phyloP scores from a whole-genome alignment of 92 coral and sea anemone species.

The Palythoa caribaeorum region DNA sequence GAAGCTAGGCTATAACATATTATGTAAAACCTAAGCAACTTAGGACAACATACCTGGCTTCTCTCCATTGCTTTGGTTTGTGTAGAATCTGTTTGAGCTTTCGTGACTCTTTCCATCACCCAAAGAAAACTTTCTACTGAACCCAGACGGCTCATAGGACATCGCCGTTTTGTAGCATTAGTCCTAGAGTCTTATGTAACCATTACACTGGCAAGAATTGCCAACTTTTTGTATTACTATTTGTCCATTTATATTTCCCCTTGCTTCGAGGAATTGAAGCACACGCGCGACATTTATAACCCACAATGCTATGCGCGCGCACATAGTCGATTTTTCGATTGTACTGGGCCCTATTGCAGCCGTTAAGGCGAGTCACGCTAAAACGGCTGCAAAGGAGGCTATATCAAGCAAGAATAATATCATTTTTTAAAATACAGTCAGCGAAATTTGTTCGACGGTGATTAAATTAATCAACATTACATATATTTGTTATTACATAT shows the following conservation, averaged over 20 bases:
- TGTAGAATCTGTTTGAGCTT: slow-evolving; percentile 76
- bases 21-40: slow-evolving; percentile 3
- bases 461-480: too few relatives aligned
- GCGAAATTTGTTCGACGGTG: too few relatives aligned
- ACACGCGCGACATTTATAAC: slow-evolving; percentile 95
- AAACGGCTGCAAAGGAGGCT: too few relatives aligned
- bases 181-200: slow-evolving; percentile 63
- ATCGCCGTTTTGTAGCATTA: slow-evolving; percentile 89
- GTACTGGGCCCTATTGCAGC: too few relatives aligned
- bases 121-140: slow-evolving; percentile 77
- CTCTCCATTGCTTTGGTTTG: slow-evolving; percentile 81
- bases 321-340: background rate
- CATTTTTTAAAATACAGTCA: too few relatives aligned
- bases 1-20: slow-evolving; percentile 6
- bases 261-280: slow-evolving; percentile 59
- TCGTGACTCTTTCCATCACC: slow-evolving; percentile 82
- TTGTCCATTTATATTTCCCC: slow-evolving; percentile 67
- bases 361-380: too few relatives aligned
- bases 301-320: slow-evolving; percentile 81
- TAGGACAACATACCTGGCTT: slow-evolving; percentile 88
- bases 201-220: slow-evolving; percentile 51
- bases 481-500: too few relatives aligned
- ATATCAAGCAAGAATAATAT: background rate
- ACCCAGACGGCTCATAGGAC: slow-evolving; percentile 98
- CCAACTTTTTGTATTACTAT: slow-evolving; percentile 52